Base-by-base conservation (phyloP, 37 sponge, comb jelly and placozoan genomes). In the Geodia barretti region DNA sequence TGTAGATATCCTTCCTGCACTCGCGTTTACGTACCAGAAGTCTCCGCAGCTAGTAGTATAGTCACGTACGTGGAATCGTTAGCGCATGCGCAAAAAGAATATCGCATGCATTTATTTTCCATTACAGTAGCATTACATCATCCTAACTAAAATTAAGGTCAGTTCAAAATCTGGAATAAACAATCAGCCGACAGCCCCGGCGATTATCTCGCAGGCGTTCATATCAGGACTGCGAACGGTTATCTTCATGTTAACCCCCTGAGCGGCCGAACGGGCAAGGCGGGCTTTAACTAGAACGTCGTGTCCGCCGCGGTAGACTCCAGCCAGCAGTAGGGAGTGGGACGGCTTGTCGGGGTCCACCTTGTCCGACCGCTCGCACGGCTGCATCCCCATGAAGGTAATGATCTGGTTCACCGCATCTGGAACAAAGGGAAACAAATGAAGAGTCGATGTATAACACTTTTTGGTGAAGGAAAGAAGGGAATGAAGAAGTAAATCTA, bases 341-440 rank as follows among this genome's bases (percentile, higher is more conserved):
- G 99, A 89, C 40, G 77, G 76, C 67, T 89, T 94, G 40, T 78
- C 78, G 1, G 42, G 65, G 26, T 91, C 90, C 4, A 98, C 93
- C 79, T 81, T 77, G 73, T 96, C 97, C 5, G 97, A 89, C 4
- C 97, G 76, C 81, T 98, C 99, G 80, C 99, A 98, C 0, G 99
- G 92, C 70, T 96, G 97, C 99, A 98, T 98, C 0, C 97, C 97
- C 84, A 96, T 88, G 84, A 96, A 98, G 25, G 69, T 64, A 35
- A 74, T 86, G 42, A 98, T 86, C 83, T 98, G 95, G 36, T 94
- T 86, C 38, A 98, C 97, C 62, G 99, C 99, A 88, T 89, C 99
- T 96, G 84, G n/a, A n/a, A n/a, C n/a, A n/a, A n/a, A n/a, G n/a
- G n/a, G n/a, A n/a, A 8, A 40, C 77, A 60, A 62, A 28, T 24